Percentiles rank a stretch among this genome's conserved stretches.
phyloP scores from a whole-genome alignment of 2,113 vertebrate species.

The Malurus cyaneus region DNA sequence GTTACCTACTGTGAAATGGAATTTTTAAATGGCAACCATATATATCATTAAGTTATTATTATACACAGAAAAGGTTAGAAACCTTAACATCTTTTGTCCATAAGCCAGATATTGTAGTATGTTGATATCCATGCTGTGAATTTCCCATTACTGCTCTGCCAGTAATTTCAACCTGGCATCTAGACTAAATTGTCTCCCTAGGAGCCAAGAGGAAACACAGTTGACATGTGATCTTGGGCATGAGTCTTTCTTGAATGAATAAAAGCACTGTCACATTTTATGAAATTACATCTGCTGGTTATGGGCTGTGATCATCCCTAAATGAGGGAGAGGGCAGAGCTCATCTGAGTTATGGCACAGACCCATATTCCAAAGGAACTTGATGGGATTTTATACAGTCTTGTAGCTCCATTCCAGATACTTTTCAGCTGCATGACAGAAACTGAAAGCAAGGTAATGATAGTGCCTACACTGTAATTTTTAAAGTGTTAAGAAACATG shows the following conservation, averaged over 20 bases:
- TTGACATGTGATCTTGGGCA: slow-evolving; percentile 23
- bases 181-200: slow-evolving; percentile 27
- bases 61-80: slow-evolving; percentile 34
- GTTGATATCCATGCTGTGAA: slow-evolving; percentile 1
- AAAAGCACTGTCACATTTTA: slow-evolving; percentile 36
- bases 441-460: background rate
- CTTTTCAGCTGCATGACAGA: background rate
- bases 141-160: slow-evolving; percentile 26
- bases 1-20: slow-evolving; percentile 15
- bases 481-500: background rate
- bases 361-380: background rate
- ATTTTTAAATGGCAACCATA: slow-evolving; percentile 44
- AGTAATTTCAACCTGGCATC: slow-evolving; percentile 49
- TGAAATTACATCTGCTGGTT: background rate
- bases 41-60: slow-evolving; percentile 49
- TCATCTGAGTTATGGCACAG: background rate
- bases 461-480: background rate
- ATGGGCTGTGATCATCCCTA: background rate
- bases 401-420: background rate
- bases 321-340: slow-evolving; percentile 14
- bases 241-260: slow-evolving; percentile 26
- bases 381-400: background rate
- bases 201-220: slow-evolving; percentile 17
- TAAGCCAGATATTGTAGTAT: slow-evolving; percentile 11
- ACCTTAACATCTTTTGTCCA: slow-evolving; percentile 37